phyloP scores from a whole-genome alignment of 2,888 invertebrate genomes.

The Augochlorella aurata region DNA sequence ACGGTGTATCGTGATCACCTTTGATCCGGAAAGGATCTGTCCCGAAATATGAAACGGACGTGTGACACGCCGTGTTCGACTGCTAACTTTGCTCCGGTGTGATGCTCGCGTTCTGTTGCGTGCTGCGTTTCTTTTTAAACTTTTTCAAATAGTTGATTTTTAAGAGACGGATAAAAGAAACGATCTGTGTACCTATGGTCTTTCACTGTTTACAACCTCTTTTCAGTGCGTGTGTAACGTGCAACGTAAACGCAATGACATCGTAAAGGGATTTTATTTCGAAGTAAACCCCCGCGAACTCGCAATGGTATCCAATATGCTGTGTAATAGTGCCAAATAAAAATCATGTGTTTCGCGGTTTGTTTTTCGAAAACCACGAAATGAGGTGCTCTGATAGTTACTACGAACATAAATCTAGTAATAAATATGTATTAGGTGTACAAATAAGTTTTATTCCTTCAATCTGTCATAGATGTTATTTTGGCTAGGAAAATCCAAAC shows the following conservation, averaged over 20 bases:
- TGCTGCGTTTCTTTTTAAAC: not conserved
- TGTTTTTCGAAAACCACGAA: not conserved
- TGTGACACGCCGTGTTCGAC: not conserved
- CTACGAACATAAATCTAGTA: no score
- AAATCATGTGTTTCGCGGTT: not conserved
- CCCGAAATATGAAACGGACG: not conserved
- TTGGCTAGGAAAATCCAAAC: no score
- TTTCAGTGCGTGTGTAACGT: not conserved
- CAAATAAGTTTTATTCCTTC: no score
- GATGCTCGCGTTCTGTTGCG: not conserved
- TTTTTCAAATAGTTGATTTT: not conserved
- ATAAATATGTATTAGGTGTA: no score
- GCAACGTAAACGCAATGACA: not conserved
- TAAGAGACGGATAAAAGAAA: not conserved
- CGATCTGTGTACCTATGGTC: not conserved
- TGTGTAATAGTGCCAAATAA: not conserved
- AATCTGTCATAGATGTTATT: no score
- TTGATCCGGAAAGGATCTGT: constrained; percentile 6
- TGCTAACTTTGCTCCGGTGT: not conserved
- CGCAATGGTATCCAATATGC: not conserved
- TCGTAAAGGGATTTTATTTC: not conserved
- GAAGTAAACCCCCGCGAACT: not conserved
- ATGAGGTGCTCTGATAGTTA: no score
- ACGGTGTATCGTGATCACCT: not conserved
- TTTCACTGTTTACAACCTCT: no score